Percentiles rank a stretch among this genome's conserved stretches.
These are phyloP conservation scores for Diaphora mendica DNA, from an alignment of 2,888 invertebrate genomes.

Conservation along the genomic window DNA sequence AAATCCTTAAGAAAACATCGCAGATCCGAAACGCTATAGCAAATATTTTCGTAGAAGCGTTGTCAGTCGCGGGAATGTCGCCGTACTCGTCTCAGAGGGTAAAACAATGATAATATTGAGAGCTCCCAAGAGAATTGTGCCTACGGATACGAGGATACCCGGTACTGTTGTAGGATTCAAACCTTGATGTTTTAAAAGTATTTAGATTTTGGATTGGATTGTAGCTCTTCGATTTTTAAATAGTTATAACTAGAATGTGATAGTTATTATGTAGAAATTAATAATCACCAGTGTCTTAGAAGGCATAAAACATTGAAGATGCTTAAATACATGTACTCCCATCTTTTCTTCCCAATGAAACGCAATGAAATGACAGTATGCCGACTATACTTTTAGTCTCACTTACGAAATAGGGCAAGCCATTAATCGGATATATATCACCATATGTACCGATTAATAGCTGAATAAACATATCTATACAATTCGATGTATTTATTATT, in stretches of 20 bases:
- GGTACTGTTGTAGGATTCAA: slow-evolving; percentile 38
- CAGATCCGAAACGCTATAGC: slow-evolving; percentile 22
- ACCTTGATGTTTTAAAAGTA: background rate
- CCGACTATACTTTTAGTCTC: too few relatives aligned
- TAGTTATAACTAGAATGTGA: background rate
- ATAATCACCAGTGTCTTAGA: too few relatives aligned
- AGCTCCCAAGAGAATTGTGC: slow-evolving; percentile 52
- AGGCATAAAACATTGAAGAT: background rate
- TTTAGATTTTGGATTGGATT: too few relatives aligned
- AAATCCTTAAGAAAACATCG: slow-evolving; percentile 44
- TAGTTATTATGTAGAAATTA: too few relatives aligned
- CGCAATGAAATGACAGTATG: too few relatives aligned
- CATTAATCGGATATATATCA: too few relatives aligned
- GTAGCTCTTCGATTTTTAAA: background rate
- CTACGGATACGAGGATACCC: slow-evolving; percentile 30
- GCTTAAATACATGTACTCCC: background rate
- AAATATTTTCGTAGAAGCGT: slow-evolving; percentile 37
- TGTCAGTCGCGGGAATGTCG: slow-evolving; percentile 38
- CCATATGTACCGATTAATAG: too few relatives aligned
- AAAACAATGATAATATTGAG: slow-evolving; percentile 65
- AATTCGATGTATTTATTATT: too few relatives aligned
- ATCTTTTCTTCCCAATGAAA: too few relatives aligned
- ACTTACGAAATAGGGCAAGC: too few relatives aligned
- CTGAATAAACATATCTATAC: too few relatives aligned
- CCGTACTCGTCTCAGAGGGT: slow-evolving; percentile 36